A percentile compares a stretch with the other conserved stretches of the same genome.
phyloP scores from a whole-genome alignment of 2,888 invertebrate species.

The Stenodera caucasica region DNA sequence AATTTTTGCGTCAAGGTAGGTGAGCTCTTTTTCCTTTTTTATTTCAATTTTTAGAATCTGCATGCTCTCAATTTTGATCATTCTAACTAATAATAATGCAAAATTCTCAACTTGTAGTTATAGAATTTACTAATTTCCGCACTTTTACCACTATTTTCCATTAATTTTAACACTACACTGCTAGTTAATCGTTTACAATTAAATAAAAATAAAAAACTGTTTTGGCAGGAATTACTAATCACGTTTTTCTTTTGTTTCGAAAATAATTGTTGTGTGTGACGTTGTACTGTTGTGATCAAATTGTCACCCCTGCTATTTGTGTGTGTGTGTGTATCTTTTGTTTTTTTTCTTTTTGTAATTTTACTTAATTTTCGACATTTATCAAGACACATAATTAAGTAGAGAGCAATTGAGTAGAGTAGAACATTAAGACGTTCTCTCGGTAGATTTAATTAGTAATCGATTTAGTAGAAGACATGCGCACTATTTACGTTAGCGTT shows the following conservation, averaged over 20 bases:
- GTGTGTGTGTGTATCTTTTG: constrained; percentile 25
- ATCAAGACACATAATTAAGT: constrained; percentile 22
- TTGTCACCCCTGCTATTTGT: constrained; percentile 50
- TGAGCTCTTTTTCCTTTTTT: not conserved
- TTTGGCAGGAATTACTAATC: not conserved
- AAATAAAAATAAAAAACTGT: too few species aligned
- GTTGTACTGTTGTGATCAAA: constrained; percentile 42
- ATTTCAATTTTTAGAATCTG: constrained; percentile 8
- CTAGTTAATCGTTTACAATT: not conserved
- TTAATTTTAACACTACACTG: not conserved
- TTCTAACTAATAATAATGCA: too few species aligned
- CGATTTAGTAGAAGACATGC: not conserved
- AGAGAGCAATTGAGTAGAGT: constrained; percentile 9
- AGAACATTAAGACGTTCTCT: constrained; percentile 9
- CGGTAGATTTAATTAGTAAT: constrained; percentile 14
- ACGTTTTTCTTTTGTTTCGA: not conserved
- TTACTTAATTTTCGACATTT: not conserved
- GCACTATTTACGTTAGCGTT: not conserved
- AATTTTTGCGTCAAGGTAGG: constrained; percentile 19
- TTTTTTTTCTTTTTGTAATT: constrained; percentile 24
- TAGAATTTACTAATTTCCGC: too few species aligned
- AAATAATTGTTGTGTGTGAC: not conserved
- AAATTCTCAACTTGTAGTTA: too few species aligned
- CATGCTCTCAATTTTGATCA: constrained; percentile 13
- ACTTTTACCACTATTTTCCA: not conserved